These are phyloP conservation scores for Nettapus auritus DNA, from an alignment of 2,113 vertebrate genomes.

Conservation along the genomic window DNA sequence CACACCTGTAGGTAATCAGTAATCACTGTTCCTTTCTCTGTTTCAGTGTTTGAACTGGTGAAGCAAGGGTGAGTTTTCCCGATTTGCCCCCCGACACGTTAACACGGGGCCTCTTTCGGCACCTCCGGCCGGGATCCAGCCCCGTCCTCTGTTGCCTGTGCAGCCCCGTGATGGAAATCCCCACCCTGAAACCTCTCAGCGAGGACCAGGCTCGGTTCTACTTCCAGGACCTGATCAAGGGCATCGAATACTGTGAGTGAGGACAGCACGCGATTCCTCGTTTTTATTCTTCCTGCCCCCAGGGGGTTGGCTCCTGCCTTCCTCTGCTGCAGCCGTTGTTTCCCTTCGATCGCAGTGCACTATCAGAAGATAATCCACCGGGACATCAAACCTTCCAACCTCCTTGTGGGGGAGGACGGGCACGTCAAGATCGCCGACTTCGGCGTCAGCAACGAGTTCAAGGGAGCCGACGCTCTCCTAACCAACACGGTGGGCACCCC, in stretches of 20 bases:
- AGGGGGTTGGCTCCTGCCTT: background rate
- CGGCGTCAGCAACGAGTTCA: constrained; percentile 97
- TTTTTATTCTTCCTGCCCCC: background rate
- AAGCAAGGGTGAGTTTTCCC: constrained; percentile 90
- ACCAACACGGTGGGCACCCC: constrained; percentile 97
- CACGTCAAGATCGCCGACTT: constrained; percentile 97
- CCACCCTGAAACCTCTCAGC: constrained; percentile 90
- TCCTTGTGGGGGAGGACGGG: constrained; percentile 93
- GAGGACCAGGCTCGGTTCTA: constrained; percentile 96
- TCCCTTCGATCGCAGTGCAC: constrained; percentile 82
- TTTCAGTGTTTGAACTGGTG: constrained; percentile 96
- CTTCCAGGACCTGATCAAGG: constrained; percentile 96
- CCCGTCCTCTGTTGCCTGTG: background rate
- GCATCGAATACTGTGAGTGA: constrained; percentile 95
- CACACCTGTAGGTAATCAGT: background rate
- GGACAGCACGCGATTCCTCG: background rate
- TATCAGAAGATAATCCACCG: constrained; percentile 99
- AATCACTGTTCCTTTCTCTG: constrained; percentile 40
- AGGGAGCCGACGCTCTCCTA: constrained; percentile 92
- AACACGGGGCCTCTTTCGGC: background rate
- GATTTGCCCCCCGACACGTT: too few relatives aligned
- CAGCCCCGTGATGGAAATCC: constrained; percentile 98
- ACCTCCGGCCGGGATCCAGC: background rate
- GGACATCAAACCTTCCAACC: constrained; percentile 96
- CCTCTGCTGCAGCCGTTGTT: background rate